A percentile compares a stretch with the other conserved stretches of the same genome.
Evolutionary conservation across 23 tunicate genomes (phyloP).

Genomic region (Diplosoma virens): DNA sequence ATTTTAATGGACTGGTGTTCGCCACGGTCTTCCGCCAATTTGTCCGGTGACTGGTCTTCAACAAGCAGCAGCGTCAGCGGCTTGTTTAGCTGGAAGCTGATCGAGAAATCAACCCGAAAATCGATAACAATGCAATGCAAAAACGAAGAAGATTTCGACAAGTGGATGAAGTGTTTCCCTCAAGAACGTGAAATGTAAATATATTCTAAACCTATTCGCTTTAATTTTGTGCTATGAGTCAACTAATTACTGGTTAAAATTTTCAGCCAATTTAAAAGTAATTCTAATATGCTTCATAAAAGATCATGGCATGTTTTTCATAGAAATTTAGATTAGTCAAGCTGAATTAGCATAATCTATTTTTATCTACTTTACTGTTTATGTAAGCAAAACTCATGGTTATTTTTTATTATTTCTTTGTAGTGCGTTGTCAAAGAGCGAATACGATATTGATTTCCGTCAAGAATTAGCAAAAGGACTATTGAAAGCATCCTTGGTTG

Average conservation of each 20-base stretch:
- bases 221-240: background rate
- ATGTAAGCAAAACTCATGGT: too few species aligned
- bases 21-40: constrained; percentile 27
- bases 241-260: too few species aligned
- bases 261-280: too few species aligned
- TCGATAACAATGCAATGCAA: constrained; percentile 44
- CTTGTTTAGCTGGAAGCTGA: constrained; percentile 49
- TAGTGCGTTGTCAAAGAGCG: background rate
- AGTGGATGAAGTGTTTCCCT: constrained; percentile 64
- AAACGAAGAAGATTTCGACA: constrained; percentile 32
- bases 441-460: background rate
- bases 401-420: background rate
- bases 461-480: constrained; percentile 11
- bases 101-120: constrained; percentile 21
- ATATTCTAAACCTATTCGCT: background rate
- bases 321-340: too few species aligned
- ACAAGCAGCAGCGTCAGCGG: constrained; percentile 10
- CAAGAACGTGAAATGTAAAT: constrained; percentile 69
- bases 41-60: constrained; percentile 42
- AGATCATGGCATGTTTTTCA: too few species aligned
- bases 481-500: background rate
- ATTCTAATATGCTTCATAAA: too few species aligned
- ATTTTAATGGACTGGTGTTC: constrained; percentile 24
- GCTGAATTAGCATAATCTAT: too few species aligned
- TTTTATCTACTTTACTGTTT: too few species aligned